Base-by-base conservation (phyloP, 1,140 invertebrate genomes). In the Ylistrum balloti region DNA sequence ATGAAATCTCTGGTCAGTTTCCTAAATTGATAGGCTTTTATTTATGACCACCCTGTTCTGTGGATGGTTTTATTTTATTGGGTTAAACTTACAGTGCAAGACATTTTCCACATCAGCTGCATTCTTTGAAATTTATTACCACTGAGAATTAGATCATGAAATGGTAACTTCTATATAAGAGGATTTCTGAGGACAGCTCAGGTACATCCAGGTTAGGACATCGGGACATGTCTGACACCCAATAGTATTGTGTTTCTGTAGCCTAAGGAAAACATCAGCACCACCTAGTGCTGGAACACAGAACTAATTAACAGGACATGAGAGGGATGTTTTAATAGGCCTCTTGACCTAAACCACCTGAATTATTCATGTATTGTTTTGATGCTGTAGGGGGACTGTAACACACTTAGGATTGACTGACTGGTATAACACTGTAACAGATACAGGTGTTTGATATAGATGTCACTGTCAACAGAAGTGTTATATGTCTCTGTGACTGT, bases 311-410 rank as follows among this genome's bases (percentile, higher is more conserved):
- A 74, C 56, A 74, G 22, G 56, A 74, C 56, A 45, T 45, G 22
- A 3, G 35, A 38, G 35, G 35, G 13, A 38, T 38, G 13, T 38
- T 74, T 74, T 17, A 9, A 17, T 17, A 9, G 56, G 56, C 56
- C 56, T 28, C 56, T 74, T 74, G 56, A 74, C 56, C 56, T 28
- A 28, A n/a, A n/a, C 45, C 45, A 22, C 22, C 45, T 74, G 56
- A 74, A 74, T 74, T 74, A 74, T 74, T 74, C 56, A 74, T 74
- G 56, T 74, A 74, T 74, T 74, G 56, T 74, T 74, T 74, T 74
- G 56, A n/a, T 74, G 56, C 56, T 74, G 56, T 74, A 28, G n/a
- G 56, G 56, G 56, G 56, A 9, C 22, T 28, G 56, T 74, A n/a
- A 74, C 17, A 74, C n/a, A 74, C 56, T 74, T 28, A n/a, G n/a